Percentiles rank a stretch among this genome's conserved stretches.
phyloP scores from a whole-genome alignment of 2,797 vertebrate species.

The Carduelis carduelis region DNA sequence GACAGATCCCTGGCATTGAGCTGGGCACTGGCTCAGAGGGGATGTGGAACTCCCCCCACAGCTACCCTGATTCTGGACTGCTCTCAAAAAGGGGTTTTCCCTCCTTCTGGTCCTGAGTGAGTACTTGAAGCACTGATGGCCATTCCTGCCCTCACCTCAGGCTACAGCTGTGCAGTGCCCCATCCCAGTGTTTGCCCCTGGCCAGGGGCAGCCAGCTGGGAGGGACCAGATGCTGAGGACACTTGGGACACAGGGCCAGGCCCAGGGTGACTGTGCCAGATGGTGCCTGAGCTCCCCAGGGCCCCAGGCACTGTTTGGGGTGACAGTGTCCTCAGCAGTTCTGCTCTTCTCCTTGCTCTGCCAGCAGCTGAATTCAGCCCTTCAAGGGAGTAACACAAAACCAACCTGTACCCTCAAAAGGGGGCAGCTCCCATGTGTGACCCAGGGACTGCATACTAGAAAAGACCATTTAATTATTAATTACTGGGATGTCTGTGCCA shows the following conservation, averaged over 20 bases:
- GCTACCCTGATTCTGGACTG: neutral
- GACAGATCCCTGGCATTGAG: neutral
- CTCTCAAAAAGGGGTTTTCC: neutral
- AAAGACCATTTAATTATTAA: neutral
- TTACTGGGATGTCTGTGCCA: neutral
- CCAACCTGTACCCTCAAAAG: no score
- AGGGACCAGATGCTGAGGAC: neutral
- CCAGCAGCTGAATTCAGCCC: neutral
- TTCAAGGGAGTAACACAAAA: neutral
- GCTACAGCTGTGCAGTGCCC: neutral
- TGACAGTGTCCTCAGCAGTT: neutral
- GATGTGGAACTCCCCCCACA: neutral
- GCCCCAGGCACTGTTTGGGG: neutral
- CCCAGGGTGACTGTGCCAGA: neutral
- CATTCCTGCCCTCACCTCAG: neutral
- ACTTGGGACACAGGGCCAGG: accelerated
- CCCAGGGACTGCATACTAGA: neutral
- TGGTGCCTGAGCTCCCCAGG: neutral
- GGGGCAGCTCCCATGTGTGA: accelerated
- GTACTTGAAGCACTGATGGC: neutral
- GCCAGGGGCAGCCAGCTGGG: neutral
- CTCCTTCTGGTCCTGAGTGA: neutral
- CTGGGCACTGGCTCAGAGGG: neutral
- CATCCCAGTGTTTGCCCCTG: neutral
- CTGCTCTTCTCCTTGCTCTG: neutral